phyloP scores from a whole-genome alignment of 2,888 invertebrate genomes.

The Phyllotreta striolata region DNA sequence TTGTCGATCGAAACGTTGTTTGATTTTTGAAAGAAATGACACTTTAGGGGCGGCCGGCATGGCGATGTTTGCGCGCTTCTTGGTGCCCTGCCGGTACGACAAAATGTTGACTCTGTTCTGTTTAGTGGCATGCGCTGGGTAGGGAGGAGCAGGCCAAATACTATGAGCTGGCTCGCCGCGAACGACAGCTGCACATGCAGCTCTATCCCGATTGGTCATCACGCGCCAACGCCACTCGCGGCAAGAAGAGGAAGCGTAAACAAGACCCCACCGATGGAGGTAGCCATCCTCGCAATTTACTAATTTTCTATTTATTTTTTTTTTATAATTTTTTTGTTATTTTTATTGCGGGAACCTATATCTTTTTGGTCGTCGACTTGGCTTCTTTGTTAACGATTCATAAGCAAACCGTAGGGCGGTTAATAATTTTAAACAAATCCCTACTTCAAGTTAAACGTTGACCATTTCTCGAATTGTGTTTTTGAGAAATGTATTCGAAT shows the following conservation, averaged over 20 bases:
- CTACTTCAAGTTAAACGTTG: neutral
- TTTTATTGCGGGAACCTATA: constrained; percentile 19
- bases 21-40: constrained; percentile 16
- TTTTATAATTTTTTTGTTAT: constrained; percentile 21
- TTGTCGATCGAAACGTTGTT: constrained; percentile 2
- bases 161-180: constrained; percentile 99
- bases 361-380: constrained; percentile 27
- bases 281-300: constrained; percentile 68
- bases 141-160: constrained; percentile 99
- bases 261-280: constrained; percentile 97
- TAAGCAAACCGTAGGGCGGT: too few relatives aligned
- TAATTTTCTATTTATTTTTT: constrained; percentile 26
- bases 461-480: constrained; percentile 24
- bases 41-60: constrained; percentile 44
- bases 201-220: constrained; percentile 99
- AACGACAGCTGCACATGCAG: constrained; percentile 99
- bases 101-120: constrained; percentile 56
- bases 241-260: constrained; percentile 99
- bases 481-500: constrained; percentile 31
- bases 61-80: constrained; percentile 56
- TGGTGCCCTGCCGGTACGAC: constrained; percentile 63
- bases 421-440: too few relatives aligned
- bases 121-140: constrained; percentile 99
- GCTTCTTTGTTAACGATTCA: neutral
- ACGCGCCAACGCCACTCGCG: constrained; percentile 99